Evolutionary conservation across 2,888 invertebrate genomes (phyloP), one percentile per base, ranked within the genome.

Genomic region (Monoplex corrugatus): DNA sequence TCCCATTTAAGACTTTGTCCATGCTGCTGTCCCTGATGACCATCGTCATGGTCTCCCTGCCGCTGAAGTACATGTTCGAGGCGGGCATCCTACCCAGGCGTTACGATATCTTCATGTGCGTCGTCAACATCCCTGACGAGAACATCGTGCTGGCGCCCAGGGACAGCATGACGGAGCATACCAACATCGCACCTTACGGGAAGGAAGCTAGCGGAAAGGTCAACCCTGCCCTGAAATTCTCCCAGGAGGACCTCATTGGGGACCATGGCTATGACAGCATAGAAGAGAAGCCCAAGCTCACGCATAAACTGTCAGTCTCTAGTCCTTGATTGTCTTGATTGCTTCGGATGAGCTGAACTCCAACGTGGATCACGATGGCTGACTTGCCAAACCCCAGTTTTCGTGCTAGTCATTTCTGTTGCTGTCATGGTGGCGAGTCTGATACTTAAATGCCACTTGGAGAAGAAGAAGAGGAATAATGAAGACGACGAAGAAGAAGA

Each of bases 51-150:
- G 94, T 96, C n/a, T 96, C 96, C 3, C 94, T 94, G 89, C 89
- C 94, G 0, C 92, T 95, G 16, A 98, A 98, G 95, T 98, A 97
- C 97, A 97, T 98, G 92, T 99, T 99, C 96, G 98, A 98, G 96
- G 97, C 97, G 84, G 99, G 98, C 35, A 97, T 97, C 94, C 96
- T 99, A 91, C 98, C 98, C 89, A 98, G 98, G n/a, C 93, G 95
- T 50, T 95, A 93, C 88, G 96, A 96, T 92, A 97, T 98, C 96
- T 99, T 99, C 97, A 98, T 94, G 93, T 96, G 99, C 97, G 98
- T 99, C 91, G 98, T 99, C 90, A 99, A 99, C 96, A 99, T 99
- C 94, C 99, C 99, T 0, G 99, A 99, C 95, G 99, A 99, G 92
- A 92, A 92, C 90, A 94, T 96, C 87, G 94, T 95, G 32, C 92